These are phyloP conservation scores for Argentina silus DNA, from an alignment of 2,797 vertebrate genomes.

Conservation along the genomic window DNA sequence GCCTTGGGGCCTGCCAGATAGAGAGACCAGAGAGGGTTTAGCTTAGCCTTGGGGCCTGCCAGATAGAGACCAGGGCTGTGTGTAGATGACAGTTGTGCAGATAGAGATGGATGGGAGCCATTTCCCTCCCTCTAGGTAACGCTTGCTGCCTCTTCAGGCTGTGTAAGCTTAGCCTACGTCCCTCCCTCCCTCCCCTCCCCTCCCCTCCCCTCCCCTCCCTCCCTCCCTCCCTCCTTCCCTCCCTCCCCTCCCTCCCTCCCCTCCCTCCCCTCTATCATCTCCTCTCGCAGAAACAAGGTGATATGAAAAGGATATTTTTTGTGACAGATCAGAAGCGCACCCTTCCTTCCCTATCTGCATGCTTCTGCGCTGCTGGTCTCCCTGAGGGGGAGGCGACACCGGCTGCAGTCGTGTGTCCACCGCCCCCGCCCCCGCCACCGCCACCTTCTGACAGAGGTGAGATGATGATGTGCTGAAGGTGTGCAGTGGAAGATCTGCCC, in stretches of 20 bases:
- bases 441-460: constrained; percentile 17
- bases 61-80: constrained; percentile 47
- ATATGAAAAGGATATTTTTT: too few relatives aligned
- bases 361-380: constrained; percentile 5
- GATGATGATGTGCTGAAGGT: constrained; percentile 28
- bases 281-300: background rate
- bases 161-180: constrained; percentile 19
- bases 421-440: too few relatives aligned
- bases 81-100: constrained; percentile 44
- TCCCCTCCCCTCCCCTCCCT: background rate
- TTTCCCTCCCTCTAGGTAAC: constrained; percentile 48
- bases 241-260: background rate
- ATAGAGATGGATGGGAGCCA: constrained; percentile 67
- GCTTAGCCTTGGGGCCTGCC: too few relatives aligned
- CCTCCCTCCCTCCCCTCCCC: background rate
- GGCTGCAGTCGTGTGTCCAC: constrained; percentile 1
- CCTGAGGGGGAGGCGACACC: background rate
- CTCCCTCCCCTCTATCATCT: background rate
- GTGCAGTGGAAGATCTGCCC: constrained; percentile 40
- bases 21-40: too few relatives aligned
- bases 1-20: too few relatives aligned
- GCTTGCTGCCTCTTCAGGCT: constrained; percentile 12
- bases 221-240: background rate
- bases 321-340: background rate
- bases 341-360: background rate